Evolutionary conservation across 2,113 vertebrate species (phyloP), one percentile per base, ranked within the genome.

Genomic region (Polypterus bichir): DNA sequence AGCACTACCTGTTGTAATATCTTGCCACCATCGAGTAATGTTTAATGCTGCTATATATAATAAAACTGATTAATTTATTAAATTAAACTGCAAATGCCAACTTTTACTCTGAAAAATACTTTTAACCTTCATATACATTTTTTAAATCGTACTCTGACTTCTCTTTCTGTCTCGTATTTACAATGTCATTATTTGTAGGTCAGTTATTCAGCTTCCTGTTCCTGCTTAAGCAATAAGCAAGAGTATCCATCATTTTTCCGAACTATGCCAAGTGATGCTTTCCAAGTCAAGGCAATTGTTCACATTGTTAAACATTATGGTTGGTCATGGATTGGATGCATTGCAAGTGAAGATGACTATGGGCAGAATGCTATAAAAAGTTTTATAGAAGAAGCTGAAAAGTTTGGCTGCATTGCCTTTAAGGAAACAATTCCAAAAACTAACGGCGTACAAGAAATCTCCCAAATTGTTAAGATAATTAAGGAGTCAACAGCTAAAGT

Each of bases 231-330:
- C 62, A 64, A 88, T 61, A 81, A 68, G 72, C 48, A 48, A 27
- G 85, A 85, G 73, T 86, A 76, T 64, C 81, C 83, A 0, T 79
- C 80, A 0, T 88, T 88, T 74, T 86, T 86, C 45, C 77, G 84
- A 8, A 87, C 84, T 49, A 79, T 85, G 59, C 80, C 83, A 48
- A 87, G 81, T 5, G 83, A 83, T 62, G 79, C 69, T 11, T 75
- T 78, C 64, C 86, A 88, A 63, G 79, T 82, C 54, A 86, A 86
- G 61, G 84, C 83, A n/a, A 69, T 87, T 60, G 81, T 81, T 27
- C 77, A 77, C 9, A 73, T 88, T 5, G 76, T 88, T 45, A 74
- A 78, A 65, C 74, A 49, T 10, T 85, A 79, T 64, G 77, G 77
- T 44, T 88, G 86, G 86, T 73, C 78, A 8, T 88, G 84, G 83